Conservation (phyloP, 1,140 invertebrate genomes). For the Megalopta genalis region DNA sequence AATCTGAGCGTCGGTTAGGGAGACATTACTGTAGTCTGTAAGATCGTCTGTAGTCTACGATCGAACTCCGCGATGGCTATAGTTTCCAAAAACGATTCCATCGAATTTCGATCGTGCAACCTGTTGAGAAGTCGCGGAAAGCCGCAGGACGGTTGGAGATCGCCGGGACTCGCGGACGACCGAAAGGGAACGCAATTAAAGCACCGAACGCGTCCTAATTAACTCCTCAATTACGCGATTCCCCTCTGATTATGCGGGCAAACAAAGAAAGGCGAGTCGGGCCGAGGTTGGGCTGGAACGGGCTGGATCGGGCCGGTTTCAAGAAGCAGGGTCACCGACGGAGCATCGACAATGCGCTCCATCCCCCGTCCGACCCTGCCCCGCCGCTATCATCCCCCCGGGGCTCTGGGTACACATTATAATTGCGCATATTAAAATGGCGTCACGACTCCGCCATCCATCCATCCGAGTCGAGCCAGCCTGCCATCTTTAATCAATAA, state of each 20-base stretch:
- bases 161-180: neutral
- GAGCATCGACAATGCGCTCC: conserved; percentile 26
- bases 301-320: conserved; percentile 36
- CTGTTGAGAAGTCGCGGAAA: conserved; percentile 61
- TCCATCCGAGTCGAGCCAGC: conserved; percentile 63
- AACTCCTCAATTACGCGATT: conserved; percentile 78
- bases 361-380: conserved; percentile 14
- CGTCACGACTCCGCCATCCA: conserved; percentile 66
- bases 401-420: conserved; percentile 74
- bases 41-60: too few relatives aligned
- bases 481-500: conserved; percentile 80
- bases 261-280: conserved; percentile 71
- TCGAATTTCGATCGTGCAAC: conserved; percentile 42
- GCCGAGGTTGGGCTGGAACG: too few relatives aligned
- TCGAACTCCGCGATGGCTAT: too few relatives aligned
- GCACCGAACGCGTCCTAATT: conserved; percentile 76
- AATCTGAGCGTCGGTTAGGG: too few relatives aligned
- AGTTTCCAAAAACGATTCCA: neutral
- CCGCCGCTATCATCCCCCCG: conserved; percentile 28
- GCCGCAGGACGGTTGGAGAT: neutral
- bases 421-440: conserved; percentile 81
- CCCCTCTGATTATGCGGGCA: conserved; percentile 69
- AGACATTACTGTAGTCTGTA: too few relatives aligned
- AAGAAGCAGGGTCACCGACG: conserved; percentile 44
- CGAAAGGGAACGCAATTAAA: conserved; percentile 72